Percentiles rank a stretch among this genome's conserved stretches.
Conservation (phyloP, 2,888 invertebrate species). For the Parnassius smintheus region DNA sequence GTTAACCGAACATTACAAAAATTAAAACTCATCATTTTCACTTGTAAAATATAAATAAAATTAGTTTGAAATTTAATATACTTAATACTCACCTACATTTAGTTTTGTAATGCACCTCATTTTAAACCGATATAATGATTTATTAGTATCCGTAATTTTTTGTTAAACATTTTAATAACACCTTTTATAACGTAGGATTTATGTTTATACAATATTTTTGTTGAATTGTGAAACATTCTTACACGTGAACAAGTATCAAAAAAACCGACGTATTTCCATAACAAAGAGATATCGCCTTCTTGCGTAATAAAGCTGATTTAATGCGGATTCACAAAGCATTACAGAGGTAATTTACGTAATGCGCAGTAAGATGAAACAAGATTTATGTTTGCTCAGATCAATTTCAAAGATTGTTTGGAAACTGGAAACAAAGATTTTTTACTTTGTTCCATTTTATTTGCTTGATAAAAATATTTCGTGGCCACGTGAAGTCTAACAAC, state of each 20-base stretch:
- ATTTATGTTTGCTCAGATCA: slow-evolving; percentile 11
- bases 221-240: slow-evolving; percentile 8
- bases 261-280: slow-evolving; percentile 7
- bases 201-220: neutral
- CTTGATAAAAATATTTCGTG: too few species aligned
- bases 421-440: neutral
- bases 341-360: slow-evolving; percentile 23
- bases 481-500: too few species aligned
- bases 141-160: too few species aligned
- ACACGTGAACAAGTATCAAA: slow-evolving; percentile 3
- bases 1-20: too few species aligned
- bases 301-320: slow-evolving; percentile 23
- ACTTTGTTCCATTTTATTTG: too few species aligned
- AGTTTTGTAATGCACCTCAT: too few species aligned
- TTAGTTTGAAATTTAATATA: too few species aligned
- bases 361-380: slow-evolving; percentile 17
- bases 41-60: too few species aligned
- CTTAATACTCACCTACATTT: too few species aligned
- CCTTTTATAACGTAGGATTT: neutral
- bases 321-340: slow-evolving; percentile 20
- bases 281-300: slow-evolving; percentile 16
- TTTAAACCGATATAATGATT: too few species aligned
- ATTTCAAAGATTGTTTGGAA: slow-evolving; percentile 2
- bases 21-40: too few species aligned
- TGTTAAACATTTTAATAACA: too few species aligned